Evolutionary conservation across 1,140 invertebrate species (phyloP), one percentile per base, ranked within the genome.

Genomic region (Druon quercuslanigerum): DNA sequence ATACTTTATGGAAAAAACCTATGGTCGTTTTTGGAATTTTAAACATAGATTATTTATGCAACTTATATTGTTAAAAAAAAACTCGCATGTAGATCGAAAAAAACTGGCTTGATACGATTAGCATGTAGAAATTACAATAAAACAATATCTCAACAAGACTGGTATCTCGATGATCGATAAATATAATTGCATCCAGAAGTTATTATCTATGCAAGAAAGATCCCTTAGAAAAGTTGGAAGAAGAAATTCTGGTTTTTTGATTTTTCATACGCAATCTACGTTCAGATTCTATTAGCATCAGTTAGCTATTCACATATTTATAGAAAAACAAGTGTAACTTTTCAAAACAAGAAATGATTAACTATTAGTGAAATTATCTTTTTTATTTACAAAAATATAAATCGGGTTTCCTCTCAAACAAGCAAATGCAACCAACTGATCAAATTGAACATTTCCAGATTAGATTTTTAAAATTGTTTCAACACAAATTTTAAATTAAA

Each of bases 171-270:
- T 66, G 60, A 66, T 66, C 60, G 60, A 66, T 66, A 66, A 66
- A 66, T 66, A 66, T 66, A 66, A 66, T 66, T 66, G 60, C 60
- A n/a, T 66, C 60, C 14, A 20, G 60, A 40, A 66, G 60, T 66
- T 66, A 66, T 66, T 40, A 66, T 66, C 60, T n/a, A 66, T 40
- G 25, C 60, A 66, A 66, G 60, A 33, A 66, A 66, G 60, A 33
- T 33, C 13, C 60, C 40, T 66, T 66, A 66, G 60, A 40, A 66
- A 66, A n/a, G 13, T 14, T 40, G 60, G n/a, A 20, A 66, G 60
- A 66, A 40, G 60, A 66, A 66, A 40, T 66, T 66, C 60, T 66
- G 60, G 25, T 66, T 66, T 66, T 66, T 40, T 19, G 25, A 20
- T 66, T 66, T 66, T 66, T 33, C 7, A n/a, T 14, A 25, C 33